These are phyloP conservation scores for Stenurella melanura DNA, from an alignment of 2,888 invertebrate genomes.

Conservation along the genomic window DNA sequence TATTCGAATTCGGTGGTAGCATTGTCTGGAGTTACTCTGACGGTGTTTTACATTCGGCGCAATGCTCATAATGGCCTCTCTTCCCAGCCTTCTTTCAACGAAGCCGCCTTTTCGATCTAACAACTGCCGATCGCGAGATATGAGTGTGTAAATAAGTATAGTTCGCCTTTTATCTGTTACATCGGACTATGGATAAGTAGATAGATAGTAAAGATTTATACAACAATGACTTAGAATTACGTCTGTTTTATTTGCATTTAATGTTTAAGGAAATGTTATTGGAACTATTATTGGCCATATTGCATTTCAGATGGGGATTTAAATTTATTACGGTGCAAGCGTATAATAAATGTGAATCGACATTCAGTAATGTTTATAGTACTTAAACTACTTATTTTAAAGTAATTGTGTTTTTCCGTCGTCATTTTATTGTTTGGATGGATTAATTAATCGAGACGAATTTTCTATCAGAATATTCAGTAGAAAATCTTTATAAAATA, in stretches of 20 bases:
- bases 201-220: slow-evolving; percentile 4
- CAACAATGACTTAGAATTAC: slow-evolving; percentile 16
- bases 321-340: not conserved
- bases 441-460: too few species aligned
- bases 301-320: not conserved
- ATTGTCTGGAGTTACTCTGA: slow-evolving; percentile 63
- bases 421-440: not conserved
- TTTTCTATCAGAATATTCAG: not conserved
- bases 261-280: slow-evolving; percentile 3
- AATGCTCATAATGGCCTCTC: slow-evolving; percentile 62
- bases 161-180: slow-evolving; percentile 35
- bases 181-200: slow-evolving; percentile 13
- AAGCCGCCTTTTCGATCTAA: slow-evolving; percentile 46
- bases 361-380: not conserved
- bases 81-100: slow-evolving; percentile 54
- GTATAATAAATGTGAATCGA: not conserved
- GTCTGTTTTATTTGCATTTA: slow-evolving; percentile 7
- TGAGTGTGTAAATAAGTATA: slow-evolving; percentile 39
- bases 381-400: too few species aligned
- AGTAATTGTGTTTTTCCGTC: not conserved
- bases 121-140: slow-evolving; percentile 47
- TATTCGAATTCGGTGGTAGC: slow-evolving; percentile 70
- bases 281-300: not conserved
- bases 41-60: slow-evolving; percentile 63
- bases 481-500: not conserved